A percentile compares a stretch with the other conserved stretches of the same genome.
Evolutionary conservation across 2,113 vertebrate species (phyloP).

Genomic region (Cavia porcellus): DNA sequence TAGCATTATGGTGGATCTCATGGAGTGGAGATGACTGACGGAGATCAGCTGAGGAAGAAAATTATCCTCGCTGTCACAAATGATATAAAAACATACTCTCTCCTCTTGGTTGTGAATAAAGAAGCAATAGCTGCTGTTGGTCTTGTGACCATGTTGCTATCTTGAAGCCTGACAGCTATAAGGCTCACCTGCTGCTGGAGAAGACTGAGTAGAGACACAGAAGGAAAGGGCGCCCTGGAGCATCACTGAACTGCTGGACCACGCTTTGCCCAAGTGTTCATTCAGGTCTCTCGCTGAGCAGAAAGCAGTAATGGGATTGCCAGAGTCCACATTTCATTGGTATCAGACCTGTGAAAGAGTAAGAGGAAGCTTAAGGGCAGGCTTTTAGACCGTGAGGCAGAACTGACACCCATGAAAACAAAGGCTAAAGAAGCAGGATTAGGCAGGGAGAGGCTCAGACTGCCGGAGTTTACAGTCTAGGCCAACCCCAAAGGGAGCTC

Average conservation of each 20-base stretch:
- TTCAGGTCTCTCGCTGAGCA: not conserved
- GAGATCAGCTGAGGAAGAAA: not conserved
- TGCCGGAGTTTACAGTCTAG: not conserved
- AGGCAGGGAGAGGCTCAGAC: not conserved
- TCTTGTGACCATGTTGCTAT: not conserved
- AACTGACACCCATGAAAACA: not conserved
- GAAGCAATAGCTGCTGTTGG: not conserved
- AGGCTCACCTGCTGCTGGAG: not conserved
- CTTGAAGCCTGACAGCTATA: not conserved
- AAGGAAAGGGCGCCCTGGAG: not conserved
- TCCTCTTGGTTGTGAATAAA: not conserved
- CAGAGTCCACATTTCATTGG: not conserved
- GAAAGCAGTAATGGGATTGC: not conserved
- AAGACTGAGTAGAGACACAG: not conserved
- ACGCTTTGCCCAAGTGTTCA: not conserved
- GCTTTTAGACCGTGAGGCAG: not conserved
- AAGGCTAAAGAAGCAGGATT: rapidly evolving
- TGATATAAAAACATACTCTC: not conserved
- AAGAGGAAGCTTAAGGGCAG: not conserved
- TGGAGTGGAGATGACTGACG: not conserved
- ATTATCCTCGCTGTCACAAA: not conserved
- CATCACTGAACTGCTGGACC: not conserved
- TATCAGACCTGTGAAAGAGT: too few species aligned
- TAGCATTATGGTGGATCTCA: not conserved
- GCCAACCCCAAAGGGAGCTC: not conserved